phyloP scores from a whole-genome alignment of 2,888 invertebrate genomes.

The Linyphia triangularis region DNA sequence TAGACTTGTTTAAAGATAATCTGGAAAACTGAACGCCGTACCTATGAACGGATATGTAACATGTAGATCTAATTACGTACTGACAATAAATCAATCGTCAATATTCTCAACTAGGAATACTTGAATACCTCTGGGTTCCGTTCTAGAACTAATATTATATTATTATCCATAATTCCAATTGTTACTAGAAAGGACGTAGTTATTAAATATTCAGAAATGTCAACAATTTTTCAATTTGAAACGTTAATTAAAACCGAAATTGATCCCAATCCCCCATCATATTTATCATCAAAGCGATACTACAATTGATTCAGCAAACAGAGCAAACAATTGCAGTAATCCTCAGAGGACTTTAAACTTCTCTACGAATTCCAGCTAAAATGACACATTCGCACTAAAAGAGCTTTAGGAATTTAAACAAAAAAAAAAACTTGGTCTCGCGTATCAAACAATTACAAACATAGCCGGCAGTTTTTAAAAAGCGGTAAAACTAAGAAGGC shows the following conservation, averaged over 20 bases:
- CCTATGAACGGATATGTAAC: no score
- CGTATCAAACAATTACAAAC: conserved; percentile 55
- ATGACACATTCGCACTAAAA: background rate
- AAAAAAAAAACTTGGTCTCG: background rate
- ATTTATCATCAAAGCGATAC: background rate
- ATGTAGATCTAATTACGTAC: no score
- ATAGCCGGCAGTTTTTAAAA: conserved; percentile 29
- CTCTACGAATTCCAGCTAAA: background rate
- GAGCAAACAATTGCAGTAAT: background rate
- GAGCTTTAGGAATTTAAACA: background rate
- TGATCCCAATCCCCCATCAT: background rate
- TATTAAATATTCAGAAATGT: background rate
- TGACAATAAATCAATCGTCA: no score
- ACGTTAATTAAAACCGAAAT: background rate
- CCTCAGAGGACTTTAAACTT: background rate
- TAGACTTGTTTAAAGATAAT: no score
- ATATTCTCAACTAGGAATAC: background rate
- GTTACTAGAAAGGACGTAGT: background rate
- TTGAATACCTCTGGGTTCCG: background rate
- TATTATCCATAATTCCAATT: background rate
- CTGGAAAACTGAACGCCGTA: no score
- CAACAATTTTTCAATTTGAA: background rate
- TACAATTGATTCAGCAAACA: conserved; percentile 8
- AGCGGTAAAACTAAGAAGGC: conserved; percentile 56
- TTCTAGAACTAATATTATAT: background rate